Conservation (phyloP, 2,888 invertebrate species). For the Acleris literana region DNA sequence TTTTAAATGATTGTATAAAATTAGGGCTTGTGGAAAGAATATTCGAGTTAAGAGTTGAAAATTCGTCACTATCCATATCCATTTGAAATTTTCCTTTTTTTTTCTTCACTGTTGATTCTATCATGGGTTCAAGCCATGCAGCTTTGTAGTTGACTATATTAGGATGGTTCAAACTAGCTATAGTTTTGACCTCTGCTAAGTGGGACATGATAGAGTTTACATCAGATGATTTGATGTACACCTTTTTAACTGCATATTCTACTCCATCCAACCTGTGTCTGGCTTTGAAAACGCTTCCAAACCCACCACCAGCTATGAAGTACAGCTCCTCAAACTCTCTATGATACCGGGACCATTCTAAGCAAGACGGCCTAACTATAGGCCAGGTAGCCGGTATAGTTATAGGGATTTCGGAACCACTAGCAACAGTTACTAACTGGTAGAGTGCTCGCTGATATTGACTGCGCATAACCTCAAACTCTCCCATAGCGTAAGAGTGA, state of each 20-base stretch:
- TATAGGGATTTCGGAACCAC: conserved; percentile 79
- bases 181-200: conserved; percentile 90
- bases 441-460: conserved; percentile 87
- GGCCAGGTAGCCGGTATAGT: conserved; percentile 79
- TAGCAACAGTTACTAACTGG: conserved; percentile 85
- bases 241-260: conserved; percentile 92
- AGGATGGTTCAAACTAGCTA: conserved; percentile 90
- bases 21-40: conserved; percentile 66
- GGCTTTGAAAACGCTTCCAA: conserved; percentile 90
- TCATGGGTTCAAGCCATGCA: conserved; percentile 90
- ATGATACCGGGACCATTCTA: conserved; percentile 86
- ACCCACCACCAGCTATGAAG: conserved; percentile 89
- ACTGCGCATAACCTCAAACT: conserved; percentile 87
- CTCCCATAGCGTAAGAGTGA: conserved; percentile 86
- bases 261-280: conserved; percentile 89
- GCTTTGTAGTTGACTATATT: conserved; percentile 93
- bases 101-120: conserved; percentile 74
- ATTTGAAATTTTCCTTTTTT: conserved; percentile 59
- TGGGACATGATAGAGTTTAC: conserved; percentile 86
- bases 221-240: conserved; percentile 85
- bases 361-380: conserved; percentile 73
- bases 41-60: conserved; percentile 53
- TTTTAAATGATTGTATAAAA: conserved; percentile 75
- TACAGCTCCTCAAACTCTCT: conserved; percentile 88
- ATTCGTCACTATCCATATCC: conserved; percentile 71